A percentile compares a stretch with the other conserved stretches of the same genome.
Evolutionary conservation across 2,113 vertebrate genomes (phyloP).

Genomic region (Malurus cyaneus): DNA sequence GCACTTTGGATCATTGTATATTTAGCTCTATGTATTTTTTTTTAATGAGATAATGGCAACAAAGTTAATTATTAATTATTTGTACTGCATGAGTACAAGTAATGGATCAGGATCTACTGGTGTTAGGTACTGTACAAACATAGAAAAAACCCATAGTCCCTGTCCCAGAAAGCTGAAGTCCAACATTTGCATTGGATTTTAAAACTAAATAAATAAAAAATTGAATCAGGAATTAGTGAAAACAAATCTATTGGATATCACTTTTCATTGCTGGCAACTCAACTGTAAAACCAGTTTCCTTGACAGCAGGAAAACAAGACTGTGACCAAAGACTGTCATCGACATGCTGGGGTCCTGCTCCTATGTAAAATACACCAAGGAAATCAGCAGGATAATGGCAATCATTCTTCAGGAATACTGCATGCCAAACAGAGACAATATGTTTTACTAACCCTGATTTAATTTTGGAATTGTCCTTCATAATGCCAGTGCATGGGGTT

Average conservation of each 20-base stretch:
- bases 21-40: background rate
- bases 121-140: conserved; percentile 11
- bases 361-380: background rate
- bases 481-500: background rate
- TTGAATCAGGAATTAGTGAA: background rate
- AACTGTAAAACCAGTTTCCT: background rate
- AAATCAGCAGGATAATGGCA: background rate
- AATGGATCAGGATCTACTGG: background rate
- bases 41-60: background rate
- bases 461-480: background rate
- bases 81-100: background rate
- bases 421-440: background rate
- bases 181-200: background rate
- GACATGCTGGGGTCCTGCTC: background rate
- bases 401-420: background rate
- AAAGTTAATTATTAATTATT: conserved; percentile 50
- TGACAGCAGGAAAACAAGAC: background rate
- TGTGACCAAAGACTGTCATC: background rate
- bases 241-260: background rate
- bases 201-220: background rate
- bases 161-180: conserved; percentile 21
- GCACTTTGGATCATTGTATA: background rate
- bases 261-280: background rate
- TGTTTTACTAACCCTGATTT: background rate
- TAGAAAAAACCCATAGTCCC: background rate